Evolutionary conservation across 1,140 invertebrate genomes (phyloP), one percentile per base, ranked within the genome.

Genomic region (Rhyzopertha dominica): DNA sequence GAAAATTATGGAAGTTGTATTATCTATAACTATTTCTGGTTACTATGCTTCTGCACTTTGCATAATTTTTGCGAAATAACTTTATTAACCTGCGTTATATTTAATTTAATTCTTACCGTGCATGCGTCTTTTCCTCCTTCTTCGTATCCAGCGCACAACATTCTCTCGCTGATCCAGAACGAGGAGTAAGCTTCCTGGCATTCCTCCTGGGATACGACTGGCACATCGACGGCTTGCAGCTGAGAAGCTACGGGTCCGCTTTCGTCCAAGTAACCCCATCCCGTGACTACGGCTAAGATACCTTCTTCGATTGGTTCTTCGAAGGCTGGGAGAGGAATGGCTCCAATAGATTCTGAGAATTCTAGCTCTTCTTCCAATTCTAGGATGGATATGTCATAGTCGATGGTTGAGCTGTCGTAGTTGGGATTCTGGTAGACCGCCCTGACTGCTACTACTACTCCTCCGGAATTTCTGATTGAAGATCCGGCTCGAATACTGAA

Each of bases 101-200:
- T 38, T 20, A 16, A 12, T 23, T 23, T 9, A 13, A 16, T 13
- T 28, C 28, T 38, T 29, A 47, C 70, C 63, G 75, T 73, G 49
- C 75, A 77, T 39, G 75, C 69, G 54, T 77, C 76, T 52, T 74
- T 74, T 24, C 71, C 71, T 14, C 70, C 71, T 37, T 62, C 60
- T 1, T 62, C 59, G 7, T 52, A 43, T 2, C 68, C 67, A 37
- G 74, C 76, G 30, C 77, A 79, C 0, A 78, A 56, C 76, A 79
- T 79, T 1, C 66, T 73, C 0, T 63, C 49, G 5, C 59, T 66
- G 25, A 78, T 70, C 23, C 19, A 14, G 19, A 26, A n/a, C 9
- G 14, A 5, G 5, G 9, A 5, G 37, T 64, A 67, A 32, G 58
- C 47, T 8, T 32, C 1, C 0, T 7, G 3, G 7, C 62, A 65